Base-by-base conservation (phyloP, 2,797 vertebrate genomes). In the Phrynocephalus vlangalii region DNA sequence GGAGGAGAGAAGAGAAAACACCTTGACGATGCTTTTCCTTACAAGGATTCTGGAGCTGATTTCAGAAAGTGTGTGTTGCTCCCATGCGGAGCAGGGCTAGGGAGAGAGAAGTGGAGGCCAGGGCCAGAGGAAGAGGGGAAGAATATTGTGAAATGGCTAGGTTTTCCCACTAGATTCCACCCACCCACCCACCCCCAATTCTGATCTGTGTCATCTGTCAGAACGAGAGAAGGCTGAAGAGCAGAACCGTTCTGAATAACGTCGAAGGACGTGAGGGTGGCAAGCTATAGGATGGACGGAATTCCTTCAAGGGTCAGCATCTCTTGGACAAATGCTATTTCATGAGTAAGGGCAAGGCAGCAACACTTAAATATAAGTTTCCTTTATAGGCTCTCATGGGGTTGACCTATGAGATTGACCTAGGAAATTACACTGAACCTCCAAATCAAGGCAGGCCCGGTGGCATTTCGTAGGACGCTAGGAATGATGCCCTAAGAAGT, bases 11-110 rank as follows among this genome's bases (percentile, higher is more conserved):
- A 33, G 38, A 38, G 8, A 22, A 77, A 77, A 28, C 24, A 7
- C 76, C 33, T 22, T 68, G 24, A 38, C 48, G 24, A 44, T 86
- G 85, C 85, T 77, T 86, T 79, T 86, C 48, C 71, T 85, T 79
- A 38, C 10, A 44, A 30, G 28, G 28, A 5, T 70, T 50, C 20
- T 15, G 67, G 38, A n/a, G 13, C 0, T 56, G 52, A 56, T 56
- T 56, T 11, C 52, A 56, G 52, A 56, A 56, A 56, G 52, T 56
- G 52, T 56, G 52, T 56, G 52, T 56, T 56, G 52, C 52, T 13
- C 52, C 52, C 52, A 56, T 13, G 52, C 52, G 9, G 52, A 56
- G 52, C 52, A 56, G 52, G 52, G 52, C 52, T 10, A 56, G 13
- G 28, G 11, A 20, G 50, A 22, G n/a, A 63, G 52, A 38, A 28